phyloP scores from a whole-genome alignment of 1,140 invertebrate genomes.

The Platorchestia sp. region DNA sequence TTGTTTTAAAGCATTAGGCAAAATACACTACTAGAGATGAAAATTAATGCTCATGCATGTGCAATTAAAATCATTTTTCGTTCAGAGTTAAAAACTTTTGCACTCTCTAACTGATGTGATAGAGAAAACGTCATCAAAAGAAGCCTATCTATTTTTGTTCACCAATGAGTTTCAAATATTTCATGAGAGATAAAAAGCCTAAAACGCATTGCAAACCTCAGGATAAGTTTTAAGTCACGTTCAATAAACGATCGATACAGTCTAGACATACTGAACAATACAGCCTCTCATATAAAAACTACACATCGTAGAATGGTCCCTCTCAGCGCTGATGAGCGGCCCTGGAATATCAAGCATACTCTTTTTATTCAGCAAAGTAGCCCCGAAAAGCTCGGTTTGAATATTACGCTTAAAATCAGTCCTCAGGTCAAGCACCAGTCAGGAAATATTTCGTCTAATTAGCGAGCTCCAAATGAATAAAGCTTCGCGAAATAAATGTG shows the following conservation, averaged over 20 bases:
- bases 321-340: background rate
- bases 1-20: no score
- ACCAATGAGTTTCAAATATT: no score
- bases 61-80: no score
- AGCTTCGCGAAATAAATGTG: constrained; percentile 4
- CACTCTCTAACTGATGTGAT: no score
- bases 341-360: background rate
- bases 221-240: background rate
- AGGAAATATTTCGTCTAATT: constrained; percentile 39
- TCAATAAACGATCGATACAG: background rate
- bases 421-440: background rate
- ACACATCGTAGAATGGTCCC: background rate
- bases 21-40: no score
- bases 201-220: background rate
- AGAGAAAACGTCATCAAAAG: no score
- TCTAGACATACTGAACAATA: no score
- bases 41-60: no score
- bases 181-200: no score
- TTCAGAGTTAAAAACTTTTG: no score
- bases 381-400: background rate
- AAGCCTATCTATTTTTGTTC: no score
- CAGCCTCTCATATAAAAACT: no score
- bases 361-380: background rate
- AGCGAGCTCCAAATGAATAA: constrained; percentile 14
- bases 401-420: background rate